These are phyloP conservation scores for Phylloscopus collybita DNA, from an alignment of 2,797 vertebrate genomes.

Conservation along the genomic window DNA sequence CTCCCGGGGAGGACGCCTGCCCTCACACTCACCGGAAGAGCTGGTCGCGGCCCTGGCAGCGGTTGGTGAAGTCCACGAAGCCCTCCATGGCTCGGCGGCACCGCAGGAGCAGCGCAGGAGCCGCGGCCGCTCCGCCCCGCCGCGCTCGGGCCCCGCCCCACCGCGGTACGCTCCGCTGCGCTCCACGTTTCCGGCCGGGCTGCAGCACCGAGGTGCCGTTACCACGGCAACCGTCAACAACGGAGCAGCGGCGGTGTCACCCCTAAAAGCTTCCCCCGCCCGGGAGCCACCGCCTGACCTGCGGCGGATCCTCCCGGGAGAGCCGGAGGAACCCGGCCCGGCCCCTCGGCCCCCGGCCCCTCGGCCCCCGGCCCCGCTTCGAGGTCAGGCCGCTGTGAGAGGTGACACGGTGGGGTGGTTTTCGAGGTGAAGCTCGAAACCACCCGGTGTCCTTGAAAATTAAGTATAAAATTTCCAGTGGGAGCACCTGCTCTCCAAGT, in stretches of 20 bases:
- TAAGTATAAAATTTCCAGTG: neutral
- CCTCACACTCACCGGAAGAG: slow-evolving; percentile 84
- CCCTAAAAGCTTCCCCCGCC: neutral
- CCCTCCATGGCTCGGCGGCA: slow-evolving; percentile 81
- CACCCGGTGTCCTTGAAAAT: neutral
- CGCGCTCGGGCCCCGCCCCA: neutral
- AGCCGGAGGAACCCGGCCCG: neutral
- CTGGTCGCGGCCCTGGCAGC: slow-evolving; percentile 90
- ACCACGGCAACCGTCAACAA: slow-evolving; percentile 9
- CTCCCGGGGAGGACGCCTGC: too few species aligned
- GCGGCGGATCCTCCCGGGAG: neutral
- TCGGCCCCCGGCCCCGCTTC: neutral
- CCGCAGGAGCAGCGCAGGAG: neutral
- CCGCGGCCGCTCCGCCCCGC: neutral
- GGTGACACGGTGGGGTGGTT: neutral
- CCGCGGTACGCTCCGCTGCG: neutral
- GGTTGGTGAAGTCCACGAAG: slow-evolving; percentile 82
- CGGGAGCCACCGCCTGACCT: neutral
- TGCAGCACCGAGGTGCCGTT: neutral
- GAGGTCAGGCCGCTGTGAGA: neutral
- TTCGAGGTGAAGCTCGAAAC: neutral
- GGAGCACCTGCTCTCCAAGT: neutral
- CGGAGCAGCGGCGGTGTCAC: neutral
- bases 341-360: neutral
- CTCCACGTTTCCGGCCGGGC: neutral